Base-by-base conservation (phyloP, 2,888 invertebrate species). In the Agrilus cyanescens region DNA sequence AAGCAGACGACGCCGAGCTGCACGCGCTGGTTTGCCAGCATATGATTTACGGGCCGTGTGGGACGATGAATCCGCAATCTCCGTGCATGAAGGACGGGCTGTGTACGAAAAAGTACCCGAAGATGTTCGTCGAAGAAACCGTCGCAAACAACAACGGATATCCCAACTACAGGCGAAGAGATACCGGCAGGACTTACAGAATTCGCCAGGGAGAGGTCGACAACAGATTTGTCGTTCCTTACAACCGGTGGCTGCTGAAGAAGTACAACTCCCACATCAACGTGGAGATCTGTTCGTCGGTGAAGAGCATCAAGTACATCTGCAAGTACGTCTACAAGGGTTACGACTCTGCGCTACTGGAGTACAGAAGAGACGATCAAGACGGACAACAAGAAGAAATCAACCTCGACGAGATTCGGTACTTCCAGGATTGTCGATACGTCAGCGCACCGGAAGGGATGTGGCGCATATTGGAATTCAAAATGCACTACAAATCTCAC, bases 381-480 rank as follows among this genome's bases (percentile, higher is more conserved):
- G n/a, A n/a, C n/a, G n/a, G n/a, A n/a, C n/a, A n/a, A n/a, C n/a
- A n/a, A n/a, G n/a, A n/a, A n/a, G n/a, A n/a, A n/a, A n/a, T n/a
- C n/a, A n/a, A n/a, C n/a, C n/a, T n/a, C n/a, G n/a, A n/a, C n/a
- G n/a, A n/a, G n/a, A n/a, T n/a, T n/a, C n/a, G n/a, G n/a, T n/a
- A n/a, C n/a, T n/a, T n/a, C n/a, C n/a, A n/a, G n/a, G n/a, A n/a
- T n/a, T n/a, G n/a, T n/a, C n/a, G n/a, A n/a, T n/a, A n/a, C n/a
- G n/a, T n/a, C n/a, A n/a, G n/a, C n/a, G n/a, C n/a, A n/a, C 56
- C 52, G 40, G 62, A 66, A 51, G 62, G 60, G 4, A 46, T 50
- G n/a, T 66, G 62, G 61, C 41, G 59, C 20, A 49, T 63, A 15
- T 53, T 57, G 39, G 50, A 52, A 50, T 59, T 44, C 16, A 18